A percentile compares a stretch with the other conserved stretches of the same genome.
phyloP scores from a whole-genome alignment of 23 tunicate genomes.

The Ascidia mentula region DNA sequence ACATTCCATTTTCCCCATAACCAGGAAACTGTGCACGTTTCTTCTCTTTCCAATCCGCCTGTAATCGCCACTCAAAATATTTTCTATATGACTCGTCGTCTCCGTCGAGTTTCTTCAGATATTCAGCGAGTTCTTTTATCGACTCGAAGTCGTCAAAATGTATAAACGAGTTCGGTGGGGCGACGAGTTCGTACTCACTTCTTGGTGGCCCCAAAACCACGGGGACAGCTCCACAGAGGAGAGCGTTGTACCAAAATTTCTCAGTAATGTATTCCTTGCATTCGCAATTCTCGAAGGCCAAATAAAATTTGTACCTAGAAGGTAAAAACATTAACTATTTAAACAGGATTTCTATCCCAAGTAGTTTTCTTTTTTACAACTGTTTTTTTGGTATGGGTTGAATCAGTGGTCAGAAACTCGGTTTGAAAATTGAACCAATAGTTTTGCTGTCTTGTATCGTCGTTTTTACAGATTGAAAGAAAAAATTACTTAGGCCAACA shows the following conservation, averaged over 20 bases:
- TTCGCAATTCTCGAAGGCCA: conserved; percentile 58
- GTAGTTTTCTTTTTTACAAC: too few relatives aligned
- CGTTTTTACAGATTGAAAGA: too few relatives aligned
- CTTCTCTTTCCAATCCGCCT: too few relatives aligned
- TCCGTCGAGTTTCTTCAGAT: conserved; percentile 24
- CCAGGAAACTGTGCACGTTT: not conserved
- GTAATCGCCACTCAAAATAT: conserved; percentile 30
- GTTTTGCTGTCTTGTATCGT: too few relatives aligned
- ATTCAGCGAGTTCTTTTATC: conserved; percentile 37
- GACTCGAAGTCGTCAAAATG: conserved; percentile 50
- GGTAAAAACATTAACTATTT: too few relatives aligned
- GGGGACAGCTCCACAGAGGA: conserved; percentile 41
- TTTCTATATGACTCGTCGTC: conserved; percentile 33
- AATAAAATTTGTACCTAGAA: conserved; percentile 63
- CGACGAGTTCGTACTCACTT: conserved; percentile 32
- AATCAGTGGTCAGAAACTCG: too few relatives aligned
- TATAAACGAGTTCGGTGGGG: conserved; percentile 52
- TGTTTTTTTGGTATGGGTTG: too few relatives aligned
- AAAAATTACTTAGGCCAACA: too few relatives aligned
- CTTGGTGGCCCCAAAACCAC: conserved; percentile 55
- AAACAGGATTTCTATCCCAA: too few relatives aligned
- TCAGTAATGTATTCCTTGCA: conserved; percentile 74
- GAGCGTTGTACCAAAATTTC: conserved; percentile 52
- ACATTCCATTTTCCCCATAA: not conserved
- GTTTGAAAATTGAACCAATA: too few relatives aligned